Base-by-base conservation (phyloP, 1,140 invertebrate genomes). In the Bombus confusus region DNA sequence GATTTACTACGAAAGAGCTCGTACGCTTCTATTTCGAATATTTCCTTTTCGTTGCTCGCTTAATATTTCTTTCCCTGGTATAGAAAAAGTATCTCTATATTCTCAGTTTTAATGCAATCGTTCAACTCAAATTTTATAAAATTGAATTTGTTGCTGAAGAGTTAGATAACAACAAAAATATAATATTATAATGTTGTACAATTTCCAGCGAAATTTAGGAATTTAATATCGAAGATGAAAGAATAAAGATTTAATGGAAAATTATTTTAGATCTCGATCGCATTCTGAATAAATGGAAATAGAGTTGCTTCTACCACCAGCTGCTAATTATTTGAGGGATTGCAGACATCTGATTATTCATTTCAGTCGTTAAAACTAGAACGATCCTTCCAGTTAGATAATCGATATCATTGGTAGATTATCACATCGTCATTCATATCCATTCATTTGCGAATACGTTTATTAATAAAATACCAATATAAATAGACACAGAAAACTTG, bases 1-100 rank as follows among this genome's bases (percentile, higher is more conserved):
- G 82, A 89, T 90, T 91, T 85, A 87, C 79, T 78, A 64, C 59
- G 59, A 87, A 85, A 81, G 83, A 86, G 88, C 85, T 90, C 72
- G 69, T 66, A 47, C 59, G 25, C 66, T 59, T 25, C 75, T 37
- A 41, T 47, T 74, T 57, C 52, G 22, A 62, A 3, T 22, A 52
- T 72, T 57, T 85, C 39, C 31, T 71, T 66, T 47, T 62, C 31
- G 5, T 41, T 77, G 52, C 52, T 13, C 62, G 64, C 22, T 79
- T 80, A 47, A 78, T 80, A 80, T 85, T 80, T 68, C 47, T 39
- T 57, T 12, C 31, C 18, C 13, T 15, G 37, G 13, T 31, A n/a
- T 37, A 12, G 6, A 34, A 34, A 34, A 75, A 18, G 31, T 10
- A 34, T 52, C 12, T 52, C 43, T n/a, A 52, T 13, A 25, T 22